Evolutionary conservation across 2,113 vertebrate species (phyloP).

Genomic region (Oryzias celebensis): DNA sequence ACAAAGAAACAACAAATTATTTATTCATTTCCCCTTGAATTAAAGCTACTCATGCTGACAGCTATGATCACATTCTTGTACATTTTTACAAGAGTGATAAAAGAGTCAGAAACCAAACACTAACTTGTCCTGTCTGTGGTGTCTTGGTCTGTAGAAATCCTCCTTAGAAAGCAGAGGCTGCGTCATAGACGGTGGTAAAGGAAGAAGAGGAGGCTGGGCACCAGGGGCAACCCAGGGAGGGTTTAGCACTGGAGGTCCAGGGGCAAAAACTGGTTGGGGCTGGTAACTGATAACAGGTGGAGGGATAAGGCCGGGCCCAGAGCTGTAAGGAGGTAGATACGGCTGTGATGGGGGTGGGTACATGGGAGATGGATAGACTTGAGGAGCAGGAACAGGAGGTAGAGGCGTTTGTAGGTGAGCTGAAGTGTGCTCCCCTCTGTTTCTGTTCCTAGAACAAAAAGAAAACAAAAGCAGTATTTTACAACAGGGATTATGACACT

Average conservation of each 20-base stretch:
- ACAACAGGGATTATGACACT: not conserved
- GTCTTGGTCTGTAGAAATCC: conserved; percentile 95
- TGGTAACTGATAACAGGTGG: conserved; percentile 85
- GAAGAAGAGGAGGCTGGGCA: conserved; percentile 81
- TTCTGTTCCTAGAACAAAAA: conserved; percentile 46
- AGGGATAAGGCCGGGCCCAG: conserved; percentile 83
- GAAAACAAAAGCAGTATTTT: not conserved
- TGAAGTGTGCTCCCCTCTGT: conserved; percentile 50
- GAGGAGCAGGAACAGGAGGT: conserved; percentile 41
- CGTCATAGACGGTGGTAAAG: conserved; percentile 78
- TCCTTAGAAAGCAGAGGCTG: conserved; percentile 92
- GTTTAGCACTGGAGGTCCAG: conserved; percentile 77
- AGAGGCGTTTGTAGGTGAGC: conserved; percentile 39
- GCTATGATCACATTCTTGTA: not conserved
- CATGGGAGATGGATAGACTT: conserved; percentile 53
- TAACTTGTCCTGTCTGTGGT: conserved; percentile 95
- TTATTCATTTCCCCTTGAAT: not conserved
- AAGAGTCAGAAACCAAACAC: conserved; percentile 29
- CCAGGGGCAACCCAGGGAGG: conserved; percentile 88
- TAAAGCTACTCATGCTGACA: not conserved
- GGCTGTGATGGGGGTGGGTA: conserved; percentile 63
- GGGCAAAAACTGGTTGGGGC: conserved; percentile 84
- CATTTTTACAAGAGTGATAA: not conserved
- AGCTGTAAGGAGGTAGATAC: conserved; percentile 58
- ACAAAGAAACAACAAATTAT: conserved; percentile 18